Conservation (phyloP, 2,113 vertebrate species). For the Felis chaus region DNA sequence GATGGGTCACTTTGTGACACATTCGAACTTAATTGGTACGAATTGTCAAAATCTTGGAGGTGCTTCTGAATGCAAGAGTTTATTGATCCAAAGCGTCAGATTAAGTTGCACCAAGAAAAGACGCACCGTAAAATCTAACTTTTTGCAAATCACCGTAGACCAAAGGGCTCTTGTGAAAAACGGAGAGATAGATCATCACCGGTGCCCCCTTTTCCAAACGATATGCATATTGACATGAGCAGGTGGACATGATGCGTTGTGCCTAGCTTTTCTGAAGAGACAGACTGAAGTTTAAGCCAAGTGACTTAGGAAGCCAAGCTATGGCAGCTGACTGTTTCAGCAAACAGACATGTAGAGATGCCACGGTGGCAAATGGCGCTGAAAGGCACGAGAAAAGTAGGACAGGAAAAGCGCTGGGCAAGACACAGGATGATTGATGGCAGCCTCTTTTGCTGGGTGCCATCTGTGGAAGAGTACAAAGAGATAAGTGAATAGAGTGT, state of each 20-base stretch:
- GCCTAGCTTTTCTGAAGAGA: constrained; percentile 67
- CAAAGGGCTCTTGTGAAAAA: neutral
- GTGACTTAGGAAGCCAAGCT: constrained; percentile 62
- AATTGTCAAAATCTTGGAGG: constrained; percentile 60
- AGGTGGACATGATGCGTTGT: constrained; percentile 55
- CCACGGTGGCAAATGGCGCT: constrained; percentile 55
- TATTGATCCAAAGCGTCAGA: constrained; percentile 32
- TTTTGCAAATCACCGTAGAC: neutral
- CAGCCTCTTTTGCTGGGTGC: constrained; percentile 62
- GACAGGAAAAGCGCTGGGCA: constrained; percentile 73
- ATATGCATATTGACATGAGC: neutral
- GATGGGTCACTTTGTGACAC: constrained; percentile 30
- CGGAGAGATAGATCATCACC: neutral
- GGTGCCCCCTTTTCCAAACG: neutral
- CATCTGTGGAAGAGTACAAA: constrained; percentile 72
- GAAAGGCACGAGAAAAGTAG: constrained; percentile 74
- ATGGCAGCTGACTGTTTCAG: constrained; percentile 72
- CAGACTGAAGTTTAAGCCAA: constrained; percentile 68
- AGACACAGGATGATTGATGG: constrained; percentile 72
- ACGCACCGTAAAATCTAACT: neutral
- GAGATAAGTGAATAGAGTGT: constrained; percentile 57
- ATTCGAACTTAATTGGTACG: constrained; percentile 56
- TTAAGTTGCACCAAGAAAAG: constrained; percentile 11
- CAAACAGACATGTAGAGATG: constrained; percentile 59
- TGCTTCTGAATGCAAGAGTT: neutral